These are phyloP conservation scores for Amphiura filiformis DNA, from an alignment of 35 echinoderm and acorn worm genomes.

Conservation along the genomic window DNA sequence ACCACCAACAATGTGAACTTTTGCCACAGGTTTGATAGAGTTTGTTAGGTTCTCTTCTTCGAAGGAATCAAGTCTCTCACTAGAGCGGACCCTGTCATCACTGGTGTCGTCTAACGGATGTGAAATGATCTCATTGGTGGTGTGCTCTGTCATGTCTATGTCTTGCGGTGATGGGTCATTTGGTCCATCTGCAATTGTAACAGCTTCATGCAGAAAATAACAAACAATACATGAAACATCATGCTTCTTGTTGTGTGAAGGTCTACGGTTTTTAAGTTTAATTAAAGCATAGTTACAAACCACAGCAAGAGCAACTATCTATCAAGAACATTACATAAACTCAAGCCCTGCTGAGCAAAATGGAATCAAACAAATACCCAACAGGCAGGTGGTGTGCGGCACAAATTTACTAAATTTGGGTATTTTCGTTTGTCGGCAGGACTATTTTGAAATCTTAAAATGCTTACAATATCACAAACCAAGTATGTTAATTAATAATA, in stretches of 20 bases:
- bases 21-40: not conserved
- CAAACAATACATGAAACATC: not conserved
- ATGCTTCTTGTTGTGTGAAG: not conserved
- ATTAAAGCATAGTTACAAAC: too few species aligned
- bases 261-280: not conserved
- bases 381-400: too few species aligned
- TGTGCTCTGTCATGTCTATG: slow-evolving; percentile 61
- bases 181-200: slow-evolving; percentile 56
- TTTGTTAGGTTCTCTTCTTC: not conserved
- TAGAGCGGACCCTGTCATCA: slow-evolving; percentile 21
- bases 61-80: slow-evolving; percentile 10
- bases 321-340: too few species aligned
- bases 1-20: not conserved
- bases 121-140: slow-evolving; percentile 71
- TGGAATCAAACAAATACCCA: too few species aligned
- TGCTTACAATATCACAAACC: too few species aligned
- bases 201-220: not conserved
- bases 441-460: too few species aligned
- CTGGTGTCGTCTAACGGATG: slow-evolving; percentile 55
- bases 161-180: slow-evolving; percentile 79
- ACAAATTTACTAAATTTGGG: too few species aligned
- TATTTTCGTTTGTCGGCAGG: too few species aligned
- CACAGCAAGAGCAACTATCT: too few species aligned
- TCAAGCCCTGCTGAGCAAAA: too few species aligned
- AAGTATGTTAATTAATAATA: too few species aligned